Conservation (phyloP, 2,797 vertebrate species). For the Anabacerthia variegaticeps region DNA sequence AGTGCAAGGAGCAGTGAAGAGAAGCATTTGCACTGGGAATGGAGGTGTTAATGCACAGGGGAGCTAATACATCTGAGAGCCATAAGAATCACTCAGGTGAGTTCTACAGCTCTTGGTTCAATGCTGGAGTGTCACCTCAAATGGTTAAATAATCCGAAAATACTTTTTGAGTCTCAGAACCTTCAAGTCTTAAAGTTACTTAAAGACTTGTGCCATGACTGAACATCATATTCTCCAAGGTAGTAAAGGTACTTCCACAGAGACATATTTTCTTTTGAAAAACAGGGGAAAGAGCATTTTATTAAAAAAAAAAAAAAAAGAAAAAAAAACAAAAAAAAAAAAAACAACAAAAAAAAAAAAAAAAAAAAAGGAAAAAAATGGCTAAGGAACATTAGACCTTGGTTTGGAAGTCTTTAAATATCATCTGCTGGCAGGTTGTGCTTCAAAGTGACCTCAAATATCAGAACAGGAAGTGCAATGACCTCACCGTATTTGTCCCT, state of each 20-base stretch:
- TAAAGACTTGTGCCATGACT: neutral
- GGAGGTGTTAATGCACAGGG: neutral
- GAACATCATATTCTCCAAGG: constrained; percentile 9
- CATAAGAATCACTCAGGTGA: neutral
- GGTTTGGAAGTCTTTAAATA: neutral
- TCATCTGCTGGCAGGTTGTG: neutral
- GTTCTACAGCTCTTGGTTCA: neutral
- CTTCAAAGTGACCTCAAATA: neutral
- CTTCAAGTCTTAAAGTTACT: neutral
- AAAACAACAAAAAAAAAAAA: neutral
- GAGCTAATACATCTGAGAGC: neutral
- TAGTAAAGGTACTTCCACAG: neutral
- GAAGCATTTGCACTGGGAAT: neutral
- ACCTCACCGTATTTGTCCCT: neutral
- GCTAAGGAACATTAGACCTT: neutral
- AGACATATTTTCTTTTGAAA: constrained; percentile 18
- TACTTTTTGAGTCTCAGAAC: neutral
- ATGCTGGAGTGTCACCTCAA: neutral
- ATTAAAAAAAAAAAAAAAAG: neutral
- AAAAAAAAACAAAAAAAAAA: neutral
- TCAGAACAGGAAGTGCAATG: neutral
- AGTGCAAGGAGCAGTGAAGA: neutral
- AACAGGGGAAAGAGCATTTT: neutral
- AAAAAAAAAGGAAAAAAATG: neutral
- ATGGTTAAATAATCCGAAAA: neutral